Evolutionary conservation across 1,140 invertebrate genomes (phyloP), one percentile per base, ranked within the genome.

Genomic region (Paralvinella palmiformis): DNA sequence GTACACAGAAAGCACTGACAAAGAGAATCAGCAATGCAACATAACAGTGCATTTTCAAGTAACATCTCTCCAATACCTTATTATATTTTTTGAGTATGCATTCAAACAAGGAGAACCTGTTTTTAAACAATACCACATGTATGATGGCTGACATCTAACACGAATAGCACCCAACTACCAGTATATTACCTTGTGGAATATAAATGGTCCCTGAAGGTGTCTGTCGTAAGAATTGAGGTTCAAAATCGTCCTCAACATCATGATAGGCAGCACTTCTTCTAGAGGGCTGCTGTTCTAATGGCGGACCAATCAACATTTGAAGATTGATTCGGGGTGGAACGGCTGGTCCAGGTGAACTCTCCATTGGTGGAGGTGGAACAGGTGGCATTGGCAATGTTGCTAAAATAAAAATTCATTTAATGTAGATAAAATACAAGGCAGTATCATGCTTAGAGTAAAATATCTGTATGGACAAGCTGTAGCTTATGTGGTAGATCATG

Each of bases 161-260:
- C n/a, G n/a, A n/a, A n/a, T n/a, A n/a, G n/a, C n/a, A n/a, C 55
- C 22, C 10, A 27, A 57, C 22, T 15, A 7, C 7, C 4, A 0
- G 7, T 63, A 15, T 72, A 75, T 84, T 84, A 88, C 89, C 89
- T 83, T 88, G 88, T 81, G 91, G 91, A 86, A 93, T 91, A 84
- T 92, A 94, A 77, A 93, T 91, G 84, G 91, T 92, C 75, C 91
- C 91, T 66, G 90, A 91, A 69, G 90, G 87, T 61, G 90, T 92
- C 78, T 91, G 86, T 71, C 93, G 90, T 72, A 94, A 86, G 82
- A 91, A 94, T 75, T 91, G 91, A 69, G 91, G 90, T 81, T 94
- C 91, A 80, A 93, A 91, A 79, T 94, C 91, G 70, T 84, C 85
- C 75, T 84, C 85, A 65, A 85, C 79, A 79, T 90, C 88, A 6